These are phyloP conservation scores for Perodicticus potto DNA, from an alignment of 2,797 vertebrate species.

Conservation along the genomic window DNA sequence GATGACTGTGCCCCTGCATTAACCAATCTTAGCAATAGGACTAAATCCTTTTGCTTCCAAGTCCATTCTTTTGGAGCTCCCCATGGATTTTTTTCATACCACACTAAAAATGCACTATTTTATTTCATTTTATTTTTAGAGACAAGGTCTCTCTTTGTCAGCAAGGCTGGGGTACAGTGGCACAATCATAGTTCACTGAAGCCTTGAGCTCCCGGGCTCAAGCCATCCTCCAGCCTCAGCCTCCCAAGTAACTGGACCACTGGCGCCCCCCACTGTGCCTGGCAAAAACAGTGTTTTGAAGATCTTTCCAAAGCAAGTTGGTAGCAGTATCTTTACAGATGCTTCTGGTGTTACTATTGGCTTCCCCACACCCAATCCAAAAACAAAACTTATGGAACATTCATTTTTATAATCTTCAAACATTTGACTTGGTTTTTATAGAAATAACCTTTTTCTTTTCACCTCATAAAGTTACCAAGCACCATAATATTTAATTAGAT, in stretches of 20 bases:
- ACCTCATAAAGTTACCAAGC: neutral
- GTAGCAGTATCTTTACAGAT: neutral
- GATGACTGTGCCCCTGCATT: neutral
- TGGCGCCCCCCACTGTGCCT: rapidly evolving
- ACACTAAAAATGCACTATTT: neutral
- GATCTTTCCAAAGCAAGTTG: conserved; percentile 22
- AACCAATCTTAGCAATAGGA: neutral
- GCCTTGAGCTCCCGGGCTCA: neutral
- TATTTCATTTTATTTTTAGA: neutral
- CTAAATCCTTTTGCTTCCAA: neutral
- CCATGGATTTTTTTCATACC: neutral
- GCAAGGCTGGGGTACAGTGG: neutral
- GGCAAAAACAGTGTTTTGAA: neutral
- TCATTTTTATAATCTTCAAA: neutral
- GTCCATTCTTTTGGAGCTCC: neutral
- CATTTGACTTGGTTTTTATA: conserved; percentile 28
- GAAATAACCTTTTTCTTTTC: neutral
- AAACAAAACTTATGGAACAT: conserved; percentile 12
- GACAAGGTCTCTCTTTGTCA: neutral
- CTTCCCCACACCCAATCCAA: neutral
- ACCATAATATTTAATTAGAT: neutral
- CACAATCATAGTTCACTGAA: neutral
- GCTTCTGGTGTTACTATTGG: neutral
- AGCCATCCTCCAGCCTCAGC: neutral
- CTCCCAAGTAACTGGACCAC: neutral